Percentiles rank a stretch among this genome's conserved stretches.
Conservation (phyloP, 2,888 invertebrate genomes). For the Deladenus siricidicola region DNA sequence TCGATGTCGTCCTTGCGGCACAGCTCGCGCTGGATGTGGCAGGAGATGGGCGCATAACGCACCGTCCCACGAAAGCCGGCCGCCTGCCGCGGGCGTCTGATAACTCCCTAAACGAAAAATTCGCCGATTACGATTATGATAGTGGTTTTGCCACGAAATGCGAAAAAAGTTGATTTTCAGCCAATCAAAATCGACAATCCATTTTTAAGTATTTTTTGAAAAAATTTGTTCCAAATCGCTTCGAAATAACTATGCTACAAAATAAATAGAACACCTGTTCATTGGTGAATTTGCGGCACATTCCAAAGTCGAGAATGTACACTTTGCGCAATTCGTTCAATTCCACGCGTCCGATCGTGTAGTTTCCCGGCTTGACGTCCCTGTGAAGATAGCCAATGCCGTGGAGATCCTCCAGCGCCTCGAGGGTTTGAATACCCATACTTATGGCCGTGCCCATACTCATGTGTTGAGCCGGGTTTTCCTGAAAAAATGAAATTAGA, state of each 20-base stretch:
- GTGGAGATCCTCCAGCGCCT: slow-evolving; percentile 49
- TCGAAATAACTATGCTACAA: not conserved
- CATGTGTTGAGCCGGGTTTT: slow-evolving; percentile 33
- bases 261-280: slow-evolving; percentile 1
- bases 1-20: slow-evolving; percentile 43
- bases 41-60: slow-evolving; percentile 23
- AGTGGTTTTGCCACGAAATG: too few species aligned
- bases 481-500: not conserved
- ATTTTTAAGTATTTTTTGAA: too few species aligned
- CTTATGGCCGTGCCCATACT: slow-evolving; percentile 47
- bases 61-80: slow-evolving; percentile 29
- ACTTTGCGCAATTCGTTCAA: slow-evolving; percentile 40
- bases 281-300: slow-evolving; percentile 18
- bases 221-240: not conserved
- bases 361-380: slow-evolving; percentile 42
- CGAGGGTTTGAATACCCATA: slow-evolving; percentile 36
- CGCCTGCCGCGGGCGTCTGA: slow-evolving; percentile 39
- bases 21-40: slow-evolving; percentile 21
- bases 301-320: slow-evolving; percentile 47
- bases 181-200: too few species aligned
- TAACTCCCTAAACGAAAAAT: slow-evolving; percentile 28
- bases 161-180: too few species aligned
- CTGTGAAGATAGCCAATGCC: slow-evolving; percentile 39
- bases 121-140: too few species aligned
- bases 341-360: slow-evolving; percentile 41